Percentiles rank a stretch among this genome's conserved stretches.
Evolutionary conservation across 2,888 invertebrate genomes (phyloP).

Genomic region (Acanthosoma haemorrhoidale): DNA sequence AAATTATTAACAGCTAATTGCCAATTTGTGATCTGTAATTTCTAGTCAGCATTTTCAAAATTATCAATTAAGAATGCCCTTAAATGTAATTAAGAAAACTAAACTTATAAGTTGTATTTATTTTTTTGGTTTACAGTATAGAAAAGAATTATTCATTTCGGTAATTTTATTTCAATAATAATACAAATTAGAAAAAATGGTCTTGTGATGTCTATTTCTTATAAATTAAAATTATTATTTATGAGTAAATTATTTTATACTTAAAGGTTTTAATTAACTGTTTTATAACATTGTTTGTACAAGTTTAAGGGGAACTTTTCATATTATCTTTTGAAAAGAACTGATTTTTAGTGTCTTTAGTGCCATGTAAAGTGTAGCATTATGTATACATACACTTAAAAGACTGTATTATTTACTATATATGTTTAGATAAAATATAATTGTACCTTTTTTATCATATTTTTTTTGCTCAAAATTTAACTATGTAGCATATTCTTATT

Average conservation of each 20-base stretch:
- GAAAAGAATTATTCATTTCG: neutral
- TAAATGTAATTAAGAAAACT: too few relatives aligned
- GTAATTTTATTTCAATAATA: neutral
- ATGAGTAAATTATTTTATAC: neutral
- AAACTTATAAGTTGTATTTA: neutral
- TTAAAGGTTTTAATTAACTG: neutral
- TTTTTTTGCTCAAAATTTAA: too few relatives aligned
- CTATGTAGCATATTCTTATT: too few relatives aligned
- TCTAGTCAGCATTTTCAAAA: neutral
- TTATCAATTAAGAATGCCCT: neutral
- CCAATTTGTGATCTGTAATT: neutral
- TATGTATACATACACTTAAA: neutral
- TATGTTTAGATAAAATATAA: constrained; percentile 41
- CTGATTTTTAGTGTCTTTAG: neutral
- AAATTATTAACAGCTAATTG: neutral
- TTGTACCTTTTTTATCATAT: too few relatives aligned
- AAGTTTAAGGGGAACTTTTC: neutral
- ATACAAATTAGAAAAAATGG: neutral
- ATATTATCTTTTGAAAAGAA: neutral
- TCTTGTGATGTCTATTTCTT: neutral
- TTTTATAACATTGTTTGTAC: neutral
- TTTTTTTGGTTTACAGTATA: neutral
- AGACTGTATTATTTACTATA: neutral
- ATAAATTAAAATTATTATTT: neutral
- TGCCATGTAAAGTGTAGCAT: neutral